These are phyloP conservation scores for Pachyseris speciosa DNA, from an alignment of 64 coral and sea anemone species.

Conservation along the genomic window DNA sequence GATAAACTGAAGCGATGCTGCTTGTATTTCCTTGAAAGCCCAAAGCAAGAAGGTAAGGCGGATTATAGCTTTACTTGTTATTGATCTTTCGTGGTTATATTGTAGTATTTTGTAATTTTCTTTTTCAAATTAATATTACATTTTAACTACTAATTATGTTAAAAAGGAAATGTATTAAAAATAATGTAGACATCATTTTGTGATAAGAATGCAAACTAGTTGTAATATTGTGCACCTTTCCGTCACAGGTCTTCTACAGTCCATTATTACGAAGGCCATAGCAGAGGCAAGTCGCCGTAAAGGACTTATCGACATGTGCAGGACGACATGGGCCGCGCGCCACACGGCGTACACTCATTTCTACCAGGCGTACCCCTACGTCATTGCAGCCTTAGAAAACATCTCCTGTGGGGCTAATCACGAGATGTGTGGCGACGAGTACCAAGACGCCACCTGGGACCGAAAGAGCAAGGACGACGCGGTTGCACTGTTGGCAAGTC, in stretches of 20 bases:
- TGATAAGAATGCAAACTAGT: slow-evolving; percentile 29
- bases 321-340: slow-evolving; percentile 78
- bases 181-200: slow-evolving; percentile 31
- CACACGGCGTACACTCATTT: slow-evolving; percentile 74
- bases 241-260: slow-evolving; percentile 75
- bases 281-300: slow-evolving; percentile 53
- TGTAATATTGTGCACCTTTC: slow-evolving; percentile 38
- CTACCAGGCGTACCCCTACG: slow-evolving; percentile 62
- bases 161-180: slow-evolving; percentile 21
- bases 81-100: slow-evolving; percentile 38
- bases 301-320: slow-evolving; percentile 76
- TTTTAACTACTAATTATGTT: slow-evolving; percentile 20
- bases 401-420: slow-evolving; percentile 57
- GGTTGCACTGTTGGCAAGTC: slow-evolving; percentile 60
- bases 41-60: slow-evolving; percentile 53
- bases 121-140: slow-evolving; percentile 26
- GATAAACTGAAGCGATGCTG: slow-evolving; percentile 57
- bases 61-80: slow-evolving; percentile 48
- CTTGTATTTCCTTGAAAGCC: slow-evolving; percentile 50
- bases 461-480: slow-evolving; percentile 81
- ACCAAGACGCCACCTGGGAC: slow-evolving; percentile 56
- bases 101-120: no score
- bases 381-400: slow-evolving; percentile 59
- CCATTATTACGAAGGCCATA: slow-evolving; percentile 62
- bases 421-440: slow-evolving; percentile 56